These are phyloP conservation scores for Zhuqinia jingwanae DNA, from an alignment of 2,888 invertebrate species.

Conservation along the genomic window DNA sequence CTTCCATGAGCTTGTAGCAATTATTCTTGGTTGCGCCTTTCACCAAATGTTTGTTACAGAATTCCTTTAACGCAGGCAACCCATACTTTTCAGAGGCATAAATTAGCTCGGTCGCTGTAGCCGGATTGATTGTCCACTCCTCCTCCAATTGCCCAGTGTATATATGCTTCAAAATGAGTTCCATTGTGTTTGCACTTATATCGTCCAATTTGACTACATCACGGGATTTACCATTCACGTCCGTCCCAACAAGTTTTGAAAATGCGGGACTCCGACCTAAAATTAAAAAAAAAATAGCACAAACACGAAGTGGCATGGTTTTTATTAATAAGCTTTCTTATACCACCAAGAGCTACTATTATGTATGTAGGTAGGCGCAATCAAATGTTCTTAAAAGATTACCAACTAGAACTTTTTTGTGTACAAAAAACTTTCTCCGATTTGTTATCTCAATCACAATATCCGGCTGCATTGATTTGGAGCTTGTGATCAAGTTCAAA, in stretches of 20 bases:
- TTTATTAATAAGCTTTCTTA: no score
- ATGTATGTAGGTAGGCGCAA: no score
- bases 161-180: constrained; percentile 54
- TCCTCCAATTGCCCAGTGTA: constrained; percentile 66
- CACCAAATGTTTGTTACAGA: constrained; percentile 62
- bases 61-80: constrained; percentile 54
- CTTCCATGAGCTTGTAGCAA: constrained; percentile 64
- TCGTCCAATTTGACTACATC: constrained; percentile 45
- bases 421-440: constrained; percentile 54
- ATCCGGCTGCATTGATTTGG: constrained; percentile 44
- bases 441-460: constrained; percentile 48
- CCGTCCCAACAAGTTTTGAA: constrained; percentile 15
- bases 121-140: constrained; percentile 60
- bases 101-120: constrained; percentile 57
- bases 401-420: constrained; percentile 56
- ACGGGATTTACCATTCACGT: constrained; percentile 27
- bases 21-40: constrained; percentile 58
- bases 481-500: constrained; percentile 15
- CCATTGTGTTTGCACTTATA: constrained; percentile 61
- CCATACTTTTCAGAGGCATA: constrained; percentile 63
- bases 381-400: background rate
- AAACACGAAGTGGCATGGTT: no score
- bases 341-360: background rate
- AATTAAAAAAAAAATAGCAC: background rate
- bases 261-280: constrained; percentile 55